Evolutionary conservation across 2,113 vertebrate genomes (phyloP).

Genomic region (Uropsilus gracilis): DNA sequence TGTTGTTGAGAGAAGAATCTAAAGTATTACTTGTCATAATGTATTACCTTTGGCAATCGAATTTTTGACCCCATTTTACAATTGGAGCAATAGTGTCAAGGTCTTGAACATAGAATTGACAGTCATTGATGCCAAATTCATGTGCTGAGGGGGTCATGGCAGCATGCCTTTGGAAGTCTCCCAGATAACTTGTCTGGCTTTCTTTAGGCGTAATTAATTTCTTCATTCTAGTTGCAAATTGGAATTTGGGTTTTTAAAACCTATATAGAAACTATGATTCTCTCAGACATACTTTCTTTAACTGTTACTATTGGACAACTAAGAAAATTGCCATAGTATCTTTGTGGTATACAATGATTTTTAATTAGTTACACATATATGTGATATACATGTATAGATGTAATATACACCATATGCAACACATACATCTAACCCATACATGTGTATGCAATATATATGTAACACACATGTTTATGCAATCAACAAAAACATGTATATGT

Average conservation of each 20-base stretch:
- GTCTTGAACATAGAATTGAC: not conserved
- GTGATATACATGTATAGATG: too few relatives aligned
- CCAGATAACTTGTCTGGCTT: not conserved
- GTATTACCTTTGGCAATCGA: not conserved
- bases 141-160: fast-evolving
- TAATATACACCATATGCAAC: too few relatives aligned
- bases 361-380: too few relatives aligned
- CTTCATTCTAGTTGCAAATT: not conserved
- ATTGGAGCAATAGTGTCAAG: not conserved
- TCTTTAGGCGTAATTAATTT: not conserved
- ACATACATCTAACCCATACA: too few relatives aligned
- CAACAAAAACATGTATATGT: too few relatives aligned
- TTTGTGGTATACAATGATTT: too few relatives aligned
- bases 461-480: too few relatives aligned
- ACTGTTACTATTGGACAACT: not conserved
- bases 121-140: not conserved
- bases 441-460: too few relatives aligned
- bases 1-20: not conserved
- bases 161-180: fast-evolving
- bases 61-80: not conserved
- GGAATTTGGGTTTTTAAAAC: not conserved
- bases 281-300: not conserved
- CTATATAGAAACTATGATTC: not conserved
- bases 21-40: not conserved
- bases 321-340: not conserved